phyloP scores from a whole-genome alignment of 2,797 vertebrate species.

The Pseudomugil gertrudae region DNA sequence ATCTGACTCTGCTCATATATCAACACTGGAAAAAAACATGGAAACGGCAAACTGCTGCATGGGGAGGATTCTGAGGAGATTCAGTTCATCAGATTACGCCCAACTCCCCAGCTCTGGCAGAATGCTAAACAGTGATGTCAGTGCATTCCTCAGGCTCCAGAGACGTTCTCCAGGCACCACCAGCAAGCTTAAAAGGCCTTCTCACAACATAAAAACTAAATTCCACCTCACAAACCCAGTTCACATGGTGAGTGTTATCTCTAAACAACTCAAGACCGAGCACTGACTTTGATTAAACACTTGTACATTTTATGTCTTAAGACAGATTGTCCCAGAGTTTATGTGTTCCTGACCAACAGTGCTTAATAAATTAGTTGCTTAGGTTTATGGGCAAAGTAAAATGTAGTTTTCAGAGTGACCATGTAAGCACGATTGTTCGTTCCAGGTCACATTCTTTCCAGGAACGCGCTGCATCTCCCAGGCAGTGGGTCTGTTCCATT shows the following conservation, averaged over 20 bases:
- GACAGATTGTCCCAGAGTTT: constrained; percentile 4
- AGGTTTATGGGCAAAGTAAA: neutral
- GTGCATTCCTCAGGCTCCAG: constrained; percentile 70
- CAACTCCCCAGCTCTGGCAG: constrained; percentile 51
- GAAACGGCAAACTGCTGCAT: constrained; percentile 25
- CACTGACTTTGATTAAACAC: constrained; percentile 5
- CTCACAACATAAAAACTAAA: constrained; percentile 47
- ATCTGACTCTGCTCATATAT: constrained; percentile 10
- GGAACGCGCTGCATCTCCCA: constrained; percentile 47
- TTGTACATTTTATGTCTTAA: neutral
- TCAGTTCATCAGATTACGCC: constrained; percentile 48
- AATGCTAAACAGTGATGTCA: constrained; percentile 72
- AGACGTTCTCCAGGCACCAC: constrained; percentile 75
- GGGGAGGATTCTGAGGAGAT: constrained; percentile 56
- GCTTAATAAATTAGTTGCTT: neutral
- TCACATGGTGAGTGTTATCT: constrained; percentile 19
- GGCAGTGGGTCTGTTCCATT: constrained; percentile 37
- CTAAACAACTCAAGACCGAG: constrained; percentile 1
- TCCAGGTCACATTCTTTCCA: constrained; percentile 68
- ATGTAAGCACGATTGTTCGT: constrained; percentile 17
- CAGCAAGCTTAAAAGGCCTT: constrained; percentile 51
- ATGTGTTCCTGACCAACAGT: neutral
- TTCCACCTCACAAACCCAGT: constrained; percentile 22
- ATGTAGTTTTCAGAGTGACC: neutral
- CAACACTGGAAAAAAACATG: constrained; percentile 29